Percentiles rank a stretch among this genome's conserved stretches.
These are phyloP conservation scores for Cryptosula pallasiana DNA, from an alignment of 2,888 invertebrate species.

Conservation along the genomic window DNA sequence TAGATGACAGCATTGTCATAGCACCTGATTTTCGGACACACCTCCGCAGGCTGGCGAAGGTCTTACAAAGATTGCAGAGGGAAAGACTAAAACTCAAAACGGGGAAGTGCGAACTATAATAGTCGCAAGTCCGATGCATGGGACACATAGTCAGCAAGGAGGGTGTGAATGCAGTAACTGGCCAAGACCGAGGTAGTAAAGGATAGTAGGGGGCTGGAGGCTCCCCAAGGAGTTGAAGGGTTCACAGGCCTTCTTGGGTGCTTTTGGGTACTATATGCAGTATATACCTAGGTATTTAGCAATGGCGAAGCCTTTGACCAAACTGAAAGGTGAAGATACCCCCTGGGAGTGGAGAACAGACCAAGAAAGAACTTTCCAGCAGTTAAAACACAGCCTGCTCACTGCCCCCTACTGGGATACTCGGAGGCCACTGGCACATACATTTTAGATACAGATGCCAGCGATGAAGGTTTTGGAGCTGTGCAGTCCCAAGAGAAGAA, in stretches of 20 bases:
- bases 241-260: neutral
- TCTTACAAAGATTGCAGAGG: constrained; percentile 30
- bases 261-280: neutral
- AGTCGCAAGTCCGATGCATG: neutral
- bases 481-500: neutral
- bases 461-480: neutral
- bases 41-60: constrained; percentile 26
- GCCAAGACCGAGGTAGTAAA: constrained; percentile 25
- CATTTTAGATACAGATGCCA: constrained; percentile 6
- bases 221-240: too few species aligned
- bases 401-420: neutral
- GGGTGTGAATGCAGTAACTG: constrained; percentile 15
- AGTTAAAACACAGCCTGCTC: neutral
- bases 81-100: constrained; percentile 33
- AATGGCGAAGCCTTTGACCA: constrained; percentile 14
- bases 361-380: neutral
- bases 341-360: neutral
- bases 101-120: constrained; percentile 31
- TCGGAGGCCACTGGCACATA: neutral
- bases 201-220: too few species aligned
- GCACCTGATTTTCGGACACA: constrained; percentile 28
- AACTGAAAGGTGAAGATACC: neutral
- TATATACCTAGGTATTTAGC: constrained; percentile 21
- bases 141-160: constrained; percentile 20
- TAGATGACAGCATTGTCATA: constrained; percentile 32